Percentiles rank a stretch among this genome's conserved stretches.
phyloP scores from a whole-genome alignment of 2,888 invertebrate species.

The Apamea anceps region DNA sequence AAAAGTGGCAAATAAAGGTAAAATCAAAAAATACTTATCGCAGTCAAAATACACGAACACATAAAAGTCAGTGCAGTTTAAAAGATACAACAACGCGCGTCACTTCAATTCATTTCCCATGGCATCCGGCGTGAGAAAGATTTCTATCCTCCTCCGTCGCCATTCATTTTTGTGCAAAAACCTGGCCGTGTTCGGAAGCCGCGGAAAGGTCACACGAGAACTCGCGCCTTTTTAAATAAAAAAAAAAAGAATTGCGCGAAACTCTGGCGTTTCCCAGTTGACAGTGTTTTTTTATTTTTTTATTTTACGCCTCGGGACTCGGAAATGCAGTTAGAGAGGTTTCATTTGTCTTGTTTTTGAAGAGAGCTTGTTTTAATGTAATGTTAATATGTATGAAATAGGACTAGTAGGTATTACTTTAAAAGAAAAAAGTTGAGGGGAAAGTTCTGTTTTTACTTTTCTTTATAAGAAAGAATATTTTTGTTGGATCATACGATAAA shows the following conservation, averaged over 20 bases:
- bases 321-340: constrained; percentile 23
- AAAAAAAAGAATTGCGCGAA: constrained; percentile 67
- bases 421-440: no score
- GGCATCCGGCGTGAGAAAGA: constrained; percentile 86
- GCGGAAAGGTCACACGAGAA: constrained; percentile 87
- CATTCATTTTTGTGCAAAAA: constrained; percentile 87
- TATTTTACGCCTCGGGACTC: constrained; percentile 4
- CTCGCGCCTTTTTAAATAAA: constrained; percentile 74
- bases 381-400: background rate
- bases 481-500: background rate
- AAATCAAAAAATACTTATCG: constrained; percentile 34
- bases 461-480: background rate
- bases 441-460: background rate
- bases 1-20: constrained; percentile 5
- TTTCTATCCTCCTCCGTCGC: constrained; percentile 84
- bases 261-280: constrained; percentile 53
- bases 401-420: background rate
- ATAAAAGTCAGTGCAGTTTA: constrained; percentile 46
- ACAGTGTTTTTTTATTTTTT: constrained; percentile 43
- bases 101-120: constrained; percentile 82
- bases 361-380: background rate
- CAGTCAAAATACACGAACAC: constrained; percentile 39
- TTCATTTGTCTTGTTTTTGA: constrained; percentile 5
- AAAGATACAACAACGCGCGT: constrained; percentile 64
- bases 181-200: constrained; percentile 79